Conservation (phyloP, 2,888 invertebrate genomes). For the Andrena dorsata region DNA sequence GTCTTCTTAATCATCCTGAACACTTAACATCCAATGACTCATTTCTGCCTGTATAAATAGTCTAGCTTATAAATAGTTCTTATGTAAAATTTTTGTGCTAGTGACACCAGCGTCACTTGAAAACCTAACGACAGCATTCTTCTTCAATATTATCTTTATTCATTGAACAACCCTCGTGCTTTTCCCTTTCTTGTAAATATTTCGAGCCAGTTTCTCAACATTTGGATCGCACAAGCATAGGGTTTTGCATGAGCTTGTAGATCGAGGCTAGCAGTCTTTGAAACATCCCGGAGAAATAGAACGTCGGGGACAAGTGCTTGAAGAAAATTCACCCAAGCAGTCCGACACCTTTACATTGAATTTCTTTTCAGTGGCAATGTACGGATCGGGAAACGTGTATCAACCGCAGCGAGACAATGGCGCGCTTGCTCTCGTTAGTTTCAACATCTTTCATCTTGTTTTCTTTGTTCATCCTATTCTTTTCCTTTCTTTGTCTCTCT, state of each 20-base stretch:
- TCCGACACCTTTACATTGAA: constrained; percentile 63
- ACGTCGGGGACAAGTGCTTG: not conserved
- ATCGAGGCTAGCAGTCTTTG: constrained; percentile 47
- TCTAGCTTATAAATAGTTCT: not conserved
- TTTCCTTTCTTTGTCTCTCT: constrained; percentile 33
- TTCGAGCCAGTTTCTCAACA: not conserved
- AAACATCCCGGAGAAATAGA: not conserved
- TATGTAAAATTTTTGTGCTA: not conserved
- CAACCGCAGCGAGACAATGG: constrained; percentile 80
- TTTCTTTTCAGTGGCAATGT: constrained; percentile 84
- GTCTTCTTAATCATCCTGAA: not conserved
- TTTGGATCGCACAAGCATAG: constrained; percentile 6
- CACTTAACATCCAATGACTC: constrained; percentile 1
- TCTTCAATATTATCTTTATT: not conserved
- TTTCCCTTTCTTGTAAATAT: constrained; percentile 15
- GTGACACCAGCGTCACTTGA: not conserved
- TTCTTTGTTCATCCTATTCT: constrained; percentile 57
- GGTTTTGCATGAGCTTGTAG: constrained; percentile 3
- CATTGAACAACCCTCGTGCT: not conserved
- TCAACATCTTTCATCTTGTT: constrained; percentile 68
- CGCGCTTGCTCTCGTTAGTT: constrained; percentile 81
- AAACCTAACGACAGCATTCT: not conserved
- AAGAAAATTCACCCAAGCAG: constrained; percentile 4
- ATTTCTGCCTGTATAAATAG: constrained; percentile 1
- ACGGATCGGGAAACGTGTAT: constrained; percentile 82